These are phyloP conservation scores for Leptogaster cylindrica DNA, from an alignment of 2,888 invertebrate species.

Conservation along the genomic window DNA sequence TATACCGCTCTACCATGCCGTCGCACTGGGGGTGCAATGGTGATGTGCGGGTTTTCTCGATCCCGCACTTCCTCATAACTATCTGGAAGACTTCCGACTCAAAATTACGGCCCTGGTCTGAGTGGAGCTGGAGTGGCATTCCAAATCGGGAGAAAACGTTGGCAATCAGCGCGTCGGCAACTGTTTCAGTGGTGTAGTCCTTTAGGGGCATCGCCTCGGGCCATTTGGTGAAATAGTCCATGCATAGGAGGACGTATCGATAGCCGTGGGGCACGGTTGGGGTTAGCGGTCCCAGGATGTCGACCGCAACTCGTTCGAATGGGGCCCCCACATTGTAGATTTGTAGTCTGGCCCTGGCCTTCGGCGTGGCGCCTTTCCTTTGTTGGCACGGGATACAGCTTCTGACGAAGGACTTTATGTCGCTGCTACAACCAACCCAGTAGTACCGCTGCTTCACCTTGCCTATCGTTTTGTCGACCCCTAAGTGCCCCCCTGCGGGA, in stretches of 20 bases:
- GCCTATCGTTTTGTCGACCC: constrained; percentile 24
- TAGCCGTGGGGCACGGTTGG: constrained; percentile 10
- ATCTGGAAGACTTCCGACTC: not conserved
- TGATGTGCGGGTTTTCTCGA: constrained; percentile 47
- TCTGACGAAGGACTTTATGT: not conserved
- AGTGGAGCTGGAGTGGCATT: constrained; percentile 28
- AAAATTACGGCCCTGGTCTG: constrained; percentile 16
- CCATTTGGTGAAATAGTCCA: constrained; percentile 46
- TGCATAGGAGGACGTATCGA: constrained; percentile 32
- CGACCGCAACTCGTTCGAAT: constrained; percentile 17
- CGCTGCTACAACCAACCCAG: constrained; percentile 24
- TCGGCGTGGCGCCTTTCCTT: constrained; percentile 21
- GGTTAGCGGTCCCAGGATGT: constrained; percentile 24
- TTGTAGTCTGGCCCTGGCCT: not conserved
- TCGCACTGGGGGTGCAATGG: constrained; percentile 51
- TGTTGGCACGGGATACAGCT: not conserved
- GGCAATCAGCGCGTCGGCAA: constrained; percentile 24
- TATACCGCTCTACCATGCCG: constrained; percentile 51
- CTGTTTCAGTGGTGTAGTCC: constrained; percentile 31
- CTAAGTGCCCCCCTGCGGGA: constrained; percentile 40
- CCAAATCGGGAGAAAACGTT: constrained; percentile 37
- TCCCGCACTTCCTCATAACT: constrained; percentile 16
- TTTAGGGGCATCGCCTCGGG: constrained; percentile 33
- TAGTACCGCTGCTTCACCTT: constrained; percentile 42
- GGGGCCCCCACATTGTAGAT: not conserved